These are phyloP conservation scores for Lasioglossum baleicum DNA, from an alignment of 1,140 invertebrate genomes.

Conservation along the genomic window DNA sequence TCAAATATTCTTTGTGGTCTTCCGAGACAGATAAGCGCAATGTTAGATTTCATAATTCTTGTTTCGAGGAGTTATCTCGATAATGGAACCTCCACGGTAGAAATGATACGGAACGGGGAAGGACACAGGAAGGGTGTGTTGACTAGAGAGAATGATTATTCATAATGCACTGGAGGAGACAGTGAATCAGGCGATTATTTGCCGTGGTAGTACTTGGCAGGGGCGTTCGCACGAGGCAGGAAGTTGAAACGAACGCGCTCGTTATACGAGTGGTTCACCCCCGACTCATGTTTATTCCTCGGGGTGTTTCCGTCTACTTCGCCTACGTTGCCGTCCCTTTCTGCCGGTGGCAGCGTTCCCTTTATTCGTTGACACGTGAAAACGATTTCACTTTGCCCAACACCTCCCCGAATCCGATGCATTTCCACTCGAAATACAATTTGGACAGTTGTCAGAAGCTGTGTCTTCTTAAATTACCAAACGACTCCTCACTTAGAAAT, in stretches of 20 bases:
- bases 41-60: too few species aligned
- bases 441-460: not conserved
- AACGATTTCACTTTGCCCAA: constrained; percentile 15
- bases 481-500: not conserved
- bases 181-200: constrained; percentile 47
- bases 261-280: constrained; percentile 41
- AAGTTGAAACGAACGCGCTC: constrained; percentile 25
- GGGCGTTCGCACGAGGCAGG: constrained; percentile 1
- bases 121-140: not conserved
- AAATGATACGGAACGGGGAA: not conserved
- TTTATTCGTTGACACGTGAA: constrained; percentile 27
- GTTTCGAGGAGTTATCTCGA: too few species aligned
- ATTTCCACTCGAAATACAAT: constrained; percentile 16
- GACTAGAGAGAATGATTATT: constrained; percentile 25
- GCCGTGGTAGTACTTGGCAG: not conserved
- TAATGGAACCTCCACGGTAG: too few species aligned
- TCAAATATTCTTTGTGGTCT: too few species aligned
- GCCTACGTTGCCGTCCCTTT: not conserved
- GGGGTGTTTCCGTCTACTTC: constrained; percentile 17
- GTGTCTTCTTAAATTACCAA: not conserved
- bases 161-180: constrained; percentile 11
- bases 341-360: constrained; percentile 1
- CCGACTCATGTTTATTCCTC: constrained; percentile 49
- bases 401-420: not conserved
- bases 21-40: too few species aligned